Evolutionary conservation across 2,113 vertebrate genomes (phyloP).

Genomic region (Elephantulus edwardii): DNA sequence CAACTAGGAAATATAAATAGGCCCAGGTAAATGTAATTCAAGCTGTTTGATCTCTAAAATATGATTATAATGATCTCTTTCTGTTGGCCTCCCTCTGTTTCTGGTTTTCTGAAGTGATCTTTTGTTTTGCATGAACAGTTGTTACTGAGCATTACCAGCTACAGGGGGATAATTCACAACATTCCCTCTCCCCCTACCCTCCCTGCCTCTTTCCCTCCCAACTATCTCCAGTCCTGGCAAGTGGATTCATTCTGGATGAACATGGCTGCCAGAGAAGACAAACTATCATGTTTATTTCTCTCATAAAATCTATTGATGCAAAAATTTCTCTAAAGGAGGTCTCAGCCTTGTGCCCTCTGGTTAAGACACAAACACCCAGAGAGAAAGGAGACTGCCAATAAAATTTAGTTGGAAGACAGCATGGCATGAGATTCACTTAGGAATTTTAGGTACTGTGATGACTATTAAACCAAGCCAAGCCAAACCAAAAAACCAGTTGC

Average conservation of each 20-base stretch:
- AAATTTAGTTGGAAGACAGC: not conserved
- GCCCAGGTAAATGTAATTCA: not conserved
- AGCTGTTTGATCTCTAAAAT: slow-evolving; percentile 45
- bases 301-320: slow-evolving; percentile 48
- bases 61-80: slow-evolving; percentile 7
- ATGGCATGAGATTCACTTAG: not conserved
- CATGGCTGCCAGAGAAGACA: slow-evolving; percentile 51
- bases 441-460: not conserved
- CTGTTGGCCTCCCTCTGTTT: not conserved
- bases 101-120: slow-evolving; percentile 59
- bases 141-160: slow-evolving; percentile 45
- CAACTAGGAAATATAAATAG: slow-evolving; percentile 15
- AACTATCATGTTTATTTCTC: slow-evolving; percentile 27
- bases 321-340: slow-evolving; percentile 20
- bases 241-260: slow-evolving; percentile 29
- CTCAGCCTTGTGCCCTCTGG: not conserved
- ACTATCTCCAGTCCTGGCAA: not conserved
- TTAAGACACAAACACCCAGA: not conserved
- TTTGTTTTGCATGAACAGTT: slow-evolving; percentile 66
- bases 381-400: not conserved
- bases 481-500: not conserved
- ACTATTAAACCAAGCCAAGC: not conserved
- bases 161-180: slow-evolving; percentile 14
- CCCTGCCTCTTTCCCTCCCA: not conserved
- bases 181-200: not conserved